Evolutionary conservation across 2,888 invertebrate genomes (phyloP).

Genomic region (Azorinus chamasolen): DNA sequence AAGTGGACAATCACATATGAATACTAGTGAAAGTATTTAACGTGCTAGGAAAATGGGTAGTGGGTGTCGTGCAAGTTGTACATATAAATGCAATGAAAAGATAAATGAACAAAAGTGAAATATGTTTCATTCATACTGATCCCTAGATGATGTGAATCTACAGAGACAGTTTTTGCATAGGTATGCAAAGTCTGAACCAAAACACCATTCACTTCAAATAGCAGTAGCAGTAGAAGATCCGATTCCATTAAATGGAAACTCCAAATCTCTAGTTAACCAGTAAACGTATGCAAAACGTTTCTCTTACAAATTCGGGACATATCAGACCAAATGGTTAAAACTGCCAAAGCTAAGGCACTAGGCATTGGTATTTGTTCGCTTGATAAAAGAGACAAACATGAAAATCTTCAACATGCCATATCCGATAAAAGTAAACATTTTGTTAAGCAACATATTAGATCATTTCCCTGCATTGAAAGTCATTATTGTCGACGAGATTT

Average conservation of each 20-base stretch:
- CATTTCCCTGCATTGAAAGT: constrained; percentile 27
- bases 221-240: constrained; percentile 9
- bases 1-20: no score
- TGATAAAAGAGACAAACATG: constrained; percentile 15
- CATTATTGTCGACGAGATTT: constrained; percentile 40
- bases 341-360: constrained; percentile 7
- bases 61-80: no score
- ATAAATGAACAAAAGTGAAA: not conserved
- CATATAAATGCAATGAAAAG: no score
- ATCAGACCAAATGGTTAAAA: constrained; percentile 25
- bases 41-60: no score
- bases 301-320: constrained; percentile 25
- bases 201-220: not conserved
- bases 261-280: not conserved
- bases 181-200: constrained; percentile 11
- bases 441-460: constrained; percentile 24
- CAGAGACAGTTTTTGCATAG: constrained; percentile 30
- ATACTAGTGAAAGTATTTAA: no score
- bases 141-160: not conserved
- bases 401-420: constrained; percentile 22
- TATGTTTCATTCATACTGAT: constrained; percentile 15
- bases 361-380: constrained; percentile 2
- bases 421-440: constrained; percentile 1
- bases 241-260: constrained; percentile 18
- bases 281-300: constrained; percentile 31